Conservation (phyloP, 2,888 invertebrate species). For the Digitonthophagus gazella region DNA sequence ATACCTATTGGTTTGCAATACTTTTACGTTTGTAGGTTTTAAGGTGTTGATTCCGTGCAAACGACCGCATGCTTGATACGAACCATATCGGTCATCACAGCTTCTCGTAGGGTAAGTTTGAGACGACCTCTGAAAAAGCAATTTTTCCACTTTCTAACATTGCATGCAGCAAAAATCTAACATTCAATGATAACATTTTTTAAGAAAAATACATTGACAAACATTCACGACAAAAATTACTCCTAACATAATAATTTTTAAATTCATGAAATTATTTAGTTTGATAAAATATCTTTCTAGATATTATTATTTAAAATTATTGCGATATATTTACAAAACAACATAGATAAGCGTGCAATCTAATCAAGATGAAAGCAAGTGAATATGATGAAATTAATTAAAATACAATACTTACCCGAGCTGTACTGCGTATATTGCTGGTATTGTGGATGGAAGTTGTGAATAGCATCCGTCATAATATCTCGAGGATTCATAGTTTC, state of each 20-base stretch:
- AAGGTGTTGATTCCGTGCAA: conserved; percentile 27
- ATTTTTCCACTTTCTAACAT: conserved; percentile 15
- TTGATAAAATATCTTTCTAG: too few relatives aligned
- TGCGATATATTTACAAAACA: background rate
- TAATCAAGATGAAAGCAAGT: background rate
- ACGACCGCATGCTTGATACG: conserved; percentile 29
- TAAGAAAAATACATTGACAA: background rate
- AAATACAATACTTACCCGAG: too few relatives aligned
- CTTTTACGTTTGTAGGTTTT: background rate
- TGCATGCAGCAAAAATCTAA: conserved; percentile 35
- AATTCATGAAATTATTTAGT: too few relatives aligned
- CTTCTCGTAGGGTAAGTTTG: conserved; percentile 90
- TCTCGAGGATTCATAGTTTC: conserved; percentile 98
- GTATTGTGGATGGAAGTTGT: conserved; percentile 99
- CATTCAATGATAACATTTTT: too few relatives aligned
- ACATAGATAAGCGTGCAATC: background rate
- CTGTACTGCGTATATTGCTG: conserved; percentile 99
- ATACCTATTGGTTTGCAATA: background rate
- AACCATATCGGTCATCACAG: conserved; percentile 60
- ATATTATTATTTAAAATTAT: background rate
- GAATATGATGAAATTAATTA: too few relatives aligned
- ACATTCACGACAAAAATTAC: conserved; percentile 1
- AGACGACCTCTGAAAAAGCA: conserved; percentile 83
- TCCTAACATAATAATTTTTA: too few relatives aligned
- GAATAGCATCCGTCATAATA: conserved; percentile 99